Percentiles rank a stretch among this genome's conserved stretches.
Evolutionary conservation across 2,888 invertebrate species (phyloP).

Genomic region (Opisthograptis luteolata): DNA sequence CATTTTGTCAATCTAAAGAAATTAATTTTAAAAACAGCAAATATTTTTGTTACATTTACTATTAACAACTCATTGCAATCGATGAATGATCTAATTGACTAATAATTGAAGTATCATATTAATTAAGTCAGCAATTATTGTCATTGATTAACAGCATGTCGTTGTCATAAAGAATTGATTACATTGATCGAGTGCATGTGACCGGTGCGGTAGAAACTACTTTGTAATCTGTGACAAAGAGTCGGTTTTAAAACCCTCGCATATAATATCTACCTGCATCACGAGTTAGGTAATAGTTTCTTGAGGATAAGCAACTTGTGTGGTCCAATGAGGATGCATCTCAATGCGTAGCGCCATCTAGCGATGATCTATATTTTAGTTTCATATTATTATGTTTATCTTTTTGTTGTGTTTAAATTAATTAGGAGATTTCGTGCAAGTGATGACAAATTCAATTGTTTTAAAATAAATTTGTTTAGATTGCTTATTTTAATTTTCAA

Average conservation of each 20-base stretch:
- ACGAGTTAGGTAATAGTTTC: conserved; percentile 28
- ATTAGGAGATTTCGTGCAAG: no score
- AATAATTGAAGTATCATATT: conserved; percentile 25
- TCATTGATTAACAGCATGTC: conserved; percentile 24
- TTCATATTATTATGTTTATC: not conserved
- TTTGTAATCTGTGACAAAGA: conserved; percentile 1
- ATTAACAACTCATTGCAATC: conserved; percentile 3
- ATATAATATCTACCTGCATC: not conserved
- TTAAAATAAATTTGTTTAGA: no score
- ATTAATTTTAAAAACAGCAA: no score
- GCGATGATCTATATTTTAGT: not conserved
- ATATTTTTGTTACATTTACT: not conserved
- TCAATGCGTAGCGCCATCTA: conserved; percentile 25
- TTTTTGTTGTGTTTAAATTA: no score
- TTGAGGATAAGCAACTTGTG: conserved; percentile 34
- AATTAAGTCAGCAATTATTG: conserved; percentile 41
- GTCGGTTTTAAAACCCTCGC: not conserved
- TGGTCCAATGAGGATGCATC: conserved; percentile 25
- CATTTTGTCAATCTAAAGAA: no score
- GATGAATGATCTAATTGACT: conserved; percentile 23
- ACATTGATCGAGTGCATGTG: conserved; percentile 30
- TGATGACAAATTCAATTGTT: no score
- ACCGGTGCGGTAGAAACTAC: conserved; percentile 12
- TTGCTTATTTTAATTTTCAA: no score
- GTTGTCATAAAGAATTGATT: conserved; percentile 21